These are phyloP conservation scores for Maconellicoccus hirsutus DNA, from an alignment of 1,140 invertebrate species.

Conservation along the genomic window DNA sequence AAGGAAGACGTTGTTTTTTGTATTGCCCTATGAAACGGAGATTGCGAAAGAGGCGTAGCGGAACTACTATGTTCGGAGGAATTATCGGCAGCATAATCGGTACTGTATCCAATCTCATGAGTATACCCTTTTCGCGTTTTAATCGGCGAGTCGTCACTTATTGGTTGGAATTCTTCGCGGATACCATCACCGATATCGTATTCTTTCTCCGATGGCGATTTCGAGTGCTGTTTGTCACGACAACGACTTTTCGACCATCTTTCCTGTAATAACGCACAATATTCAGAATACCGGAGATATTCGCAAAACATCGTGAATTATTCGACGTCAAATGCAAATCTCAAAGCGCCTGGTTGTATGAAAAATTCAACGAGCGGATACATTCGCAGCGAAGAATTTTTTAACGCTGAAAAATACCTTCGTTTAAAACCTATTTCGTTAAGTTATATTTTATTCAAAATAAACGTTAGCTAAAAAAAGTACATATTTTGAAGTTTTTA, in stretches of 20 bases:
- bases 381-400: too few species aligned
- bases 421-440: too few species aligned
- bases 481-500: too few species aligned
- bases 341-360: too few species aligned
- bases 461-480: too few species aligned
- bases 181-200: neutral
- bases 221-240: neutral
- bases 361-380: too few species aligned
- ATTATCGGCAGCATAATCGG: neutral
- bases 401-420: too few species aligned
- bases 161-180: too few species aligned
- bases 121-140: neutral
- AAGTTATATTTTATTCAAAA: too few species aligned
- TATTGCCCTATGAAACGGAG: neutral
- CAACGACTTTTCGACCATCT: conserved; percentile 10
- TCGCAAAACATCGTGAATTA: too few species aligned
- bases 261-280: neutral
- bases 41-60: neutral
- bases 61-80: neutral
- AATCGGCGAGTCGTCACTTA: neutral
- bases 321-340: too few species aligned
- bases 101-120: neutral
- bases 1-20: neutral
- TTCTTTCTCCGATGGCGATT: neutral
- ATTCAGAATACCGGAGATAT: too few species aligned